Conservation (phyloP, 2,113 vertebrate species). For the Lathamus discolor region DNA sequence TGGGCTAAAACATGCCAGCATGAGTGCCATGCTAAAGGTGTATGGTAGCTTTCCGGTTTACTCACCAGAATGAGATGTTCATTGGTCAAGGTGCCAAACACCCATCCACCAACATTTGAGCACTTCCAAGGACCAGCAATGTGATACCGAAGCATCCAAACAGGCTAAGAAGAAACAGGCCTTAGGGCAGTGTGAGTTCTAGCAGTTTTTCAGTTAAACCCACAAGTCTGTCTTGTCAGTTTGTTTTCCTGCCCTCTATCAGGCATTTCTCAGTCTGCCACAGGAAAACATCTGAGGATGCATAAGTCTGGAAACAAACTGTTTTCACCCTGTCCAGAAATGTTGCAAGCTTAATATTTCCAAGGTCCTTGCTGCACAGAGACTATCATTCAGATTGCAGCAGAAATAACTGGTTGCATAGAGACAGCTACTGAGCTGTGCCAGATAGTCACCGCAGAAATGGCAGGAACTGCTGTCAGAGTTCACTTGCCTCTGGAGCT, state of each 20-base stretch:
- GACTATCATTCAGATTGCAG: not conserved
- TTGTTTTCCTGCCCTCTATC: not conserved
- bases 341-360: not conserved
- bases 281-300: not conserved
- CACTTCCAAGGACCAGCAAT: not conserved
- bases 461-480: not conserved
- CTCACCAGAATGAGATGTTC: not conserved
- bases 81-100: not conserved
- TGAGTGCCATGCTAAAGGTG: not conserved
- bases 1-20: not conserved
- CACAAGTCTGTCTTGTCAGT: fast-evolving
- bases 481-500: not conserved
- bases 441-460: not conserved
- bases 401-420: not conserved
- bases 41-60: not conserved
- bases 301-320: not conserved
- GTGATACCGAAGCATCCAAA: not conserved
- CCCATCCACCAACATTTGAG: not conserved
- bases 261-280: not conserved
- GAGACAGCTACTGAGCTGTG: not conserved
- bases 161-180: not conserved
- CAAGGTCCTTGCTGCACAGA: not conserved
- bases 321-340: not conserved
- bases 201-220: not conserved
- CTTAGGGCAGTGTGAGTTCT: not conserved